A percentile compares a stretch with the other conserved stretches of the same genome.
Evolutionary conservation across 92 coral and sea anemone genomes (phyloP).

Genomic region (Palythoa heliodiscus): DNA sequence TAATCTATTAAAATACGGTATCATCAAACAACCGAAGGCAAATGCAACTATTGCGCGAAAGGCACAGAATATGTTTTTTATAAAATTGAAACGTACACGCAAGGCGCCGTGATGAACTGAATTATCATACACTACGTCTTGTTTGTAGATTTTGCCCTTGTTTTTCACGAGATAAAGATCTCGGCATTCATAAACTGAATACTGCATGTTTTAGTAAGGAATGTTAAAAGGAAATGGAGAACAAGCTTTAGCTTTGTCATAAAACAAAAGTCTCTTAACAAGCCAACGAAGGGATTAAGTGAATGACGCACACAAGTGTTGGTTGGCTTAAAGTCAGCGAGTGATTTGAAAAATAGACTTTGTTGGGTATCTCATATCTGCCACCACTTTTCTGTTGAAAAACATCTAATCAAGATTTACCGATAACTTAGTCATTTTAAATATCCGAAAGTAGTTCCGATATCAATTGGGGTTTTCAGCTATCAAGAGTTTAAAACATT

Average conservation of each 20-base stretch:
- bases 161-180: conserved; percentile 29
- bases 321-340: neutral
- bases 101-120: neutral
- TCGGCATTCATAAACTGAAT: neutral
- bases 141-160: conserved; percentile 15
- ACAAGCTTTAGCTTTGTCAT: neutral
- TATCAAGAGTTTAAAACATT: conserved; percentile 15
- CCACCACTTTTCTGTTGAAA: conserved; percentile 31
- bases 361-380: conserved; percentile 19
- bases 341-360: conserved; percentile 27
- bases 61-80: no score
- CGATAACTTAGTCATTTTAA: conserved; percentile 41
- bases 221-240: conserved; percentile 24
- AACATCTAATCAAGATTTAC: conserved; percentile 39
- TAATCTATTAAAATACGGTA: neutral
- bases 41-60: no score
- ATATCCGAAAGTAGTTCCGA: conserved; percentile 34
- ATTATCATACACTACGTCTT: neutral
- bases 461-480: neutral
- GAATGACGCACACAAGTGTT: conserved; percentile 13
- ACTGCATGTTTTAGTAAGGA: conserved; percentile 11
- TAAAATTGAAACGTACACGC: neutral
- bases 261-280: neutral
- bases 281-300: neutral
- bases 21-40: neutral